Base-by-base conservation (phyloP, 2,113 vertebrate species). In the Cyanoramphus novaezelandiae region DNA sequence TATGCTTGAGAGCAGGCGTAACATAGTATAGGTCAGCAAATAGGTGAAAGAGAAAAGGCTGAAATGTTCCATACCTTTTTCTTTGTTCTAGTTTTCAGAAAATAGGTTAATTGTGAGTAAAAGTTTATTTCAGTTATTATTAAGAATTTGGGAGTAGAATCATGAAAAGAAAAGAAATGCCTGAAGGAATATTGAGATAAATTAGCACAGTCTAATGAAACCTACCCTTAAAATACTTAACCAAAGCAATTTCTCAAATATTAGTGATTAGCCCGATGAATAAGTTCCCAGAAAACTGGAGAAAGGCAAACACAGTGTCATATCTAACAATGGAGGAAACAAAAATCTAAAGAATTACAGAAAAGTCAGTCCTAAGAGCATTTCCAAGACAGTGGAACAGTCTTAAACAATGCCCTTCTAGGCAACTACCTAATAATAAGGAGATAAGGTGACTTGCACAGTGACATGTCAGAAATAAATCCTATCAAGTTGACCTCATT, bases 401-500 rank as follows among this genome's bases (percentile, higher is more conserved):
- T 79, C 31, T 87, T 79, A 69, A 86, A 63, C 20, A 71, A 67
- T 17, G 50, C 3, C 6, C 79, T 92, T 79, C 35, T 76, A 69
- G 65, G 18, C 62, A 89, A n/a, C 86, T 53, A n/a, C 35, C 82
- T 49, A 67, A 87, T 2, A 52, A 44, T 41, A 68, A 65, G 65
- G 55, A 93, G 86, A 82, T 89, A 95, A 91, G 62, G 85, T 55
- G 46, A 69, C 57, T 78, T 87, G 69, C 70, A 79, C 49, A 79
- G 31, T 24, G 24, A 85, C 47, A 62, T 0, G 0, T 72, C 69
- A 91, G 52, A 82, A 95, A 86, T 31, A 82, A 87, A 77, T 85
- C 70, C 62, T 90, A 91, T 95, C 65, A 49, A 82, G 62, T 1
- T 68, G 46, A 92, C 84, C 67, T 95, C 81, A 80, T 94, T 97